These are phyloP conservation scores for Brienomyrus brachyistius DNA, from an alignment of 2,113 vertebrate species.

Conservation along the genomic window DNA sequence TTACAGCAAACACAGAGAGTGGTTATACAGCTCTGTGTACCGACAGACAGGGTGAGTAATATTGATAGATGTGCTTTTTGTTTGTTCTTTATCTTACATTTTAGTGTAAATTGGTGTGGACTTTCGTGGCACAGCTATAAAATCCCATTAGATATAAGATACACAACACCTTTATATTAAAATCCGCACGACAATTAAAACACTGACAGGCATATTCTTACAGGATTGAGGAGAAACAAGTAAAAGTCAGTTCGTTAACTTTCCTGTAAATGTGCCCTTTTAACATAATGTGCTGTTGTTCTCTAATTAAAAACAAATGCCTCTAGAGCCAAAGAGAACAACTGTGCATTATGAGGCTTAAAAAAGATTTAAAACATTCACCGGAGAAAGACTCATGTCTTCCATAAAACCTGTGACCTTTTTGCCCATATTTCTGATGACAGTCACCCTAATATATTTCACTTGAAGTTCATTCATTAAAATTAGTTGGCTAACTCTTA, in stretches of 20 bases:
- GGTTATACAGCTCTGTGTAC: neutral
- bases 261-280: neutral
- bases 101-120: neutral
- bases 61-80: neutral
- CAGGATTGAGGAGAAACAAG: neutral
- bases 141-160: neutral
- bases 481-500: too few species aligned
- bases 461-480: neutral
- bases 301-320: neutral
- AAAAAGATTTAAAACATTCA: neutral
- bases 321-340: neutral
- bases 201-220: neutral
- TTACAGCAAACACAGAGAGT: neutral
- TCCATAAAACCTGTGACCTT: neutral
- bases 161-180: neutral
- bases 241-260: neutral
- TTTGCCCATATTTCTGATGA: neutral
- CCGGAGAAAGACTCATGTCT: neutral
- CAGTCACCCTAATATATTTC: neutral
- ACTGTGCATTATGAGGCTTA: neutral
- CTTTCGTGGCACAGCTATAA: neutral
- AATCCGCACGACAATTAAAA: neutral
- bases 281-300: neutral
- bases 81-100: neutral
- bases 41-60: neutral